phyloP scores from a whole-genome alignment of 2,797 vertebrate species.

The Phalanger gymnotis region DNA sequence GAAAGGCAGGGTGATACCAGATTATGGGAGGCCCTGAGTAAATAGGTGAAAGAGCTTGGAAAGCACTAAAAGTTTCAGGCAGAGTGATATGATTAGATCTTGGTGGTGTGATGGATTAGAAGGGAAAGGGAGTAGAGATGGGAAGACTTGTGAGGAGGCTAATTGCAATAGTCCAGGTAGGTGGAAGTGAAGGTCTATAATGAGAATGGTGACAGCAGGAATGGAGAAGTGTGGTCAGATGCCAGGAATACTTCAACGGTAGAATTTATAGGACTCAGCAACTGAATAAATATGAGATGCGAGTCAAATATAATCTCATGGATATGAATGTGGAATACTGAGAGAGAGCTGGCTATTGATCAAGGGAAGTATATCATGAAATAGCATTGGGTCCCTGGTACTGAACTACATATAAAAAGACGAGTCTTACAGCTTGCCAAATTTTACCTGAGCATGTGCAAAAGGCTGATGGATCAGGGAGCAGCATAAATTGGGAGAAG shows the following conservation, averaged over 20 bases:
- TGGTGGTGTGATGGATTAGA: not conserved
- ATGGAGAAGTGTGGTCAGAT: not conserved
- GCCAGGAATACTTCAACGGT: not conserved
- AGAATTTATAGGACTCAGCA: not conserved
- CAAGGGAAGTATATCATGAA: not conserved
- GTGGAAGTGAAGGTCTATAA: not conserved
- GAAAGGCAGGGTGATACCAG: not conserved
- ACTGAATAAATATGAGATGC: not conserved
- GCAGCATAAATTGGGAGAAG: not conserved
- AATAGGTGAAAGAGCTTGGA: not conserved
- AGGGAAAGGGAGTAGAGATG: not conserved
- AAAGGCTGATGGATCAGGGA: not conserved
- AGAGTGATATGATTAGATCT: not conserved
- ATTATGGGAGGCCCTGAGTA: not conserved
- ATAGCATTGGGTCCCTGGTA: not conserved
- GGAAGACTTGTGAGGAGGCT: not conserved
- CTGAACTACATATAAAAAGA: slow-evolving; percentile 1
- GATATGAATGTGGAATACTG: not conserved
- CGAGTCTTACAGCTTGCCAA: not conserved
- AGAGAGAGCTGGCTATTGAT: not conserved
- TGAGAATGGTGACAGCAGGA: not conserved
- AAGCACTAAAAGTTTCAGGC: not conserved
- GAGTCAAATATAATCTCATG: not conserved
- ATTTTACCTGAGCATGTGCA: not conserved
- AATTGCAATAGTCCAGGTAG: not conserved